Conservation (phyloP, 2,113 vertebrate species). For the Butorides virescens region DNA sequence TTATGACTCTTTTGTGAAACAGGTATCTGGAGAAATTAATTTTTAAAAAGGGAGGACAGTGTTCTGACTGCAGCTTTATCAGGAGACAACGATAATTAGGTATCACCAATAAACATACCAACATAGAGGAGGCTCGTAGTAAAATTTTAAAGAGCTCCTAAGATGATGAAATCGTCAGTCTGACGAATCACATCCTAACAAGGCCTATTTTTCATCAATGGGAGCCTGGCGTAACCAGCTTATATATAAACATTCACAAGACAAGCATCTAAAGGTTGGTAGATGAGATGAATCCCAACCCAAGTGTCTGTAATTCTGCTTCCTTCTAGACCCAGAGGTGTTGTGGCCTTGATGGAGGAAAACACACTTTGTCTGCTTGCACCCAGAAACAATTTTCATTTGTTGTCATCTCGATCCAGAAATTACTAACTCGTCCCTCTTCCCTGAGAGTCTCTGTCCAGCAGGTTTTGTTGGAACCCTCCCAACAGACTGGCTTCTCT, state of each 20-base stretch:
- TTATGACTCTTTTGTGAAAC: not conserved
- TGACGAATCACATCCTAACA: not conserved
- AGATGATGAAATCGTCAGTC: not conserved
- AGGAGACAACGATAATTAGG: not conserved
- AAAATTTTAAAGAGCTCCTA: constrained; percentile 2
- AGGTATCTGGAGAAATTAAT: not conserved
- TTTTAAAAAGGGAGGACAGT: not conserved
- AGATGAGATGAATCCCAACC: not conserved
- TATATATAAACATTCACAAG: not conserved
- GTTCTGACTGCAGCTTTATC: not conserved
- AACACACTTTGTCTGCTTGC: not conserved
- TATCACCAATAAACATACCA: not conserved
- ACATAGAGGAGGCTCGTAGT: not conserved
- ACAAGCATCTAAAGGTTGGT: not conserved
- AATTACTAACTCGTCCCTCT: accelerated
- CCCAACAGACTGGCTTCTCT: not conserved
- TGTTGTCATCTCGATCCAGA: not conserved
- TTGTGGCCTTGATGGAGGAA: not conserved
- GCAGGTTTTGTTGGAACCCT: not conserved
- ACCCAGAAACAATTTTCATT: too few relatives aligned
- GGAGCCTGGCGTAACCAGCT: not conserved
- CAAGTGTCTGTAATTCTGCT: not conserved
- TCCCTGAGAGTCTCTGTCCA: not conserved
- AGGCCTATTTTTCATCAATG: not conserved
- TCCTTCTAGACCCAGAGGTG: not conserved